Conservation (phyloP, 2,113 vertebrate genomes). For the Aix galericulata region DNA sequence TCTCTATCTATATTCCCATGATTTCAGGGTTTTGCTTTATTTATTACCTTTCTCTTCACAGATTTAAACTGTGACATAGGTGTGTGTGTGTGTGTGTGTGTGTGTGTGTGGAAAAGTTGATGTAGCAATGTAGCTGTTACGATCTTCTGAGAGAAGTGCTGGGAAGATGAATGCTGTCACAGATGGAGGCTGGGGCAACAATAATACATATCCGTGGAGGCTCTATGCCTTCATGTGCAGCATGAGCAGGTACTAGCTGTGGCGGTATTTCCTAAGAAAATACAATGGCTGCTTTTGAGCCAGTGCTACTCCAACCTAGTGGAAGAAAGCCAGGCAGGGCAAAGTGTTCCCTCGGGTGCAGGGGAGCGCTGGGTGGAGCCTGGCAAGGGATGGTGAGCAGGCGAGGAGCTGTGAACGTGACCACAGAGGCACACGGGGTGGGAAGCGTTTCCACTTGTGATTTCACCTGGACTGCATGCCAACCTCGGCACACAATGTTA, state of each 20-base stretch:
- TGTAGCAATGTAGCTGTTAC: background rate
- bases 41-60: background rate
- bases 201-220: background rate
- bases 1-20: background rate
- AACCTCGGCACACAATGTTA: constrained; percentile 69
- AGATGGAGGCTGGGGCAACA: background rate
- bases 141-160: background rate
- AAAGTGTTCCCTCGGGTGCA: background rate
- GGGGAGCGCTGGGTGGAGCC: background rate
- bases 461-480: constrained; percentile 49
- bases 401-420: background rate
- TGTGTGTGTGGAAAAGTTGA: background rate
- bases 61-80: background rate
- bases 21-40: background rate
- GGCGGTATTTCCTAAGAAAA: background rate
- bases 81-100: too few species aligned
- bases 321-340: background rate
- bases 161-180: background rate
- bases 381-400: background rate
- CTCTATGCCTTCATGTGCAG: background rate
- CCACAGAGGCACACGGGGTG: background rate
- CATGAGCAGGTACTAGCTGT: background rate
- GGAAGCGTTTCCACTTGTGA: constrained; percentile 57
- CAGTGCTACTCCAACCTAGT: background rate
- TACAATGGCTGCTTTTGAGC: constrained; percentile 22